Percentiles rank a stretch among this genome's conserved stretches.
These are phyloP conservation scores for Spondyliosoma cantharus DNA, from an alignment of 2,797 vertebrate genomes.

Conservation along the genomic window DNA sequence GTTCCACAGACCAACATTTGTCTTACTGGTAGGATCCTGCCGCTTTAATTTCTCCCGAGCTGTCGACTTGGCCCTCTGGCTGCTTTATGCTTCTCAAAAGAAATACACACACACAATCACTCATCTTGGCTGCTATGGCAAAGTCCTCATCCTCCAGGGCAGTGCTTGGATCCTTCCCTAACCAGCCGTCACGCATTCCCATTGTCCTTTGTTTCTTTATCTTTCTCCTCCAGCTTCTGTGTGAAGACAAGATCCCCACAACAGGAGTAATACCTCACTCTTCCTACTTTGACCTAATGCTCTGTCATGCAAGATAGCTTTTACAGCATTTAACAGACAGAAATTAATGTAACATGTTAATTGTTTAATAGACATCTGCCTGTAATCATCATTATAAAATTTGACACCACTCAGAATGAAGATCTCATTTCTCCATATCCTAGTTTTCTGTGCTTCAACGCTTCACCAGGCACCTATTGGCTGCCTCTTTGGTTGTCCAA, in stretches of 20 bases:
- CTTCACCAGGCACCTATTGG: conserved; percentile 80
- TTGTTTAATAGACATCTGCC: conserved; percentile 24
- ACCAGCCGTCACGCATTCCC: conserved; percentile 64
- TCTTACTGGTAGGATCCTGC: conserved; percentile 32
- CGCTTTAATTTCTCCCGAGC: conserved; percentile 51
- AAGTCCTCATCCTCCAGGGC: conserved; percentile 56
- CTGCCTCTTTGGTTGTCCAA: conserved; percentile 68
- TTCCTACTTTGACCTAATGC: conserved; percentile 62
- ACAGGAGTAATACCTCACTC: conserved; percentile 61
- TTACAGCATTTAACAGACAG: conserved; percentile 27
- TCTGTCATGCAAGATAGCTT: conserved; percentile 14
- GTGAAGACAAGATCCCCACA: conserved; percentile 71
- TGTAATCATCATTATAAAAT: conserved; percentile 23
- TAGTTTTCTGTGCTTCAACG: conserved; percentile 57
- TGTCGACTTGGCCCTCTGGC: conserved; percentile 49
- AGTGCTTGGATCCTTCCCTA: conserved; percentile 69
- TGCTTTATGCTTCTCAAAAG: conserved; percentile 59
- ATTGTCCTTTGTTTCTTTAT: conserved; percentile 63
- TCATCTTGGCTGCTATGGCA: conserved; percentile 63
- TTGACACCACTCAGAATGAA: conserved; percentile 17
- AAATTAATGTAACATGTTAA: conserved; percentile 3
- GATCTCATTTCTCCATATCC: conserved; percentile 43
- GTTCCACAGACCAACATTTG: conserved; percentile 38
- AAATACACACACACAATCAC: conserved; percentile 23
- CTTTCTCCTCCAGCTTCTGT: conserved; percentile 75